Evolutionary conservation across 1,140 invertebrate genomes (phyloP).

Genomic region (Drosophila subobscura): DNA sequence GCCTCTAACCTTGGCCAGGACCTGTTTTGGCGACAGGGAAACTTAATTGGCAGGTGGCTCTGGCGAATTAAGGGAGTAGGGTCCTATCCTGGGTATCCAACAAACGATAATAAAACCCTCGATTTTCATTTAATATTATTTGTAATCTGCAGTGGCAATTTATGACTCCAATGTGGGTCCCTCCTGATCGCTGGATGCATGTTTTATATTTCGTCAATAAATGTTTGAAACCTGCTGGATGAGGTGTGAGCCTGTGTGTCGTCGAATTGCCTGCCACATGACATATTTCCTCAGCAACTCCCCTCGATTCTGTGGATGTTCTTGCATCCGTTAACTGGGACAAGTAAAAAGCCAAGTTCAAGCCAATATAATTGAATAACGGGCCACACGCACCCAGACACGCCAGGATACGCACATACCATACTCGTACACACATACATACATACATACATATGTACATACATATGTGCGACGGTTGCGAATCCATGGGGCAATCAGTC

Average conservation of each 20-base stretch:
- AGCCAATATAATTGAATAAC: slow-evolving; percentile 81
- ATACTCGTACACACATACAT: slow-evolving; percentile 11
- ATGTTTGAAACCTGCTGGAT: slow-evolving; percentile 50
- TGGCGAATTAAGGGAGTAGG: background rate
- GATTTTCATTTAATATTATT: slow-evolving; percentile 79
- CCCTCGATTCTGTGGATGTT: slow-evolving; percentile 7
- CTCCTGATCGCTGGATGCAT: slow-evolving; percentile 48
- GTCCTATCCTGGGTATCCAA: slow-evolving; percentile 11
- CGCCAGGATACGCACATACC: too few species aligned
- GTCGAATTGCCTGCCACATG: slow-evolving; percentile 61
- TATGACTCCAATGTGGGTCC: slow-evolving; percentile 43
- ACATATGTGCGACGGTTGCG: slow-evolving; percentile 4
- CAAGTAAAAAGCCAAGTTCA: slow-evolving; percentile 72
- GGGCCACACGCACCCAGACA: slow-evolving; percentile 28
- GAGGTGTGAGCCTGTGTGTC: slow-evolving; percentile 24
- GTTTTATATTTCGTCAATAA: slow-evolving; percentile 76
- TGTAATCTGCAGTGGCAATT: slow-evolving; percentile 73
- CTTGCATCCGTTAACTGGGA: slow-evolving; percentile 62
- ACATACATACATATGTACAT: slow-evolving; percentile 4
- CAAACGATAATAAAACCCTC: slow-evolving; percentile 67
- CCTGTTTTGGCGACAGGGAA: slow-evolving; percentile 34
- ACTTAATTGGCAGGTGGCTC: slow-evolving; percentile 69
- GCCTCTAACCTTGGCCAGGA: slow-evolving; percentile 26
- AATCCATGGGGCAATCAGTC: slow-evolving; percentile 72
- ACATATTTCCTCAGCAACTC: slow-evolving; percentile 25